Base-by-base conservation (phyloP, 2,797 vertebrate species). In the Peromyscus aztecus region DNA sequence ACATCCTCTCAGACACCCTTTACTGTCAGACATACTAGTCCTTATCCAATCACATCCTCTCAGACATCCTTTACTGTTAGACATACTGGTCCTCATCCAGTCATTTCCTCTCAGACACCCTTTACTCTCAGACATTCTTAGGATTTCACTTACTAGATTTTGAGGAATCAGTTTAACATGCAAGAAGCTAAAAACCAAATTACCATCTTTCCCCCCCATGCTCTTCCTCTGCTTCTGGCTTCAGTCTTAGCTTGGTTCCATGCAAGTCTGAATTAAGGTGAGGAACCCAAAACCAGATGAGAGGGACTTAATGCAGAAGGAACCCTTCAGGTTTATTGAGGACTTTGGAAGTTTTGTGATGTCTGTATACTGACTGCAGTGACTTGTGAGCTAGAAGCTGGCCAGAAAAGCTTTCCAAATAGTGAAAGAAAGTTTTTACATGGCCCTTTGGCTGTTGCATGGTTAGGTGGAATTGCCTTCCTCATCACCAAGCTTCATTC, bases 191-290 rank as follows among this genome's bases (percentile, higher is more conserved):
- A 94, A 78, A 91, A 23, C 17, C 57, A 21, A 89, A 29, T 67
- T 92, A 55, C 69, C 3, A 12, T 90, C 80, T 61, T 86, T 81
- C 3, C 27, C 27, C 4, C 14, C 40, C 40, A 69, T 37, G 6
- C 71, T 81, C 29, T 92, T 90, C 77, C 24, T 84, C 69, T 91
- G 27, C 6, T 76, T 94, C n/a, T 76, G 93, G 73, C 12, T 94
- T 21, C 85, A 89, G 23, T 90, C 16, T 93, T 93, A 92, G 80
- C 49, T 94, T 24, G 69, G 21, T 85, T 90, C 59, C 96, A 92
- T 91, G 61, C 78, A 52, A 92, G 43, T 86, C 43, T 65, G 37
- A 43, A 89, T 83, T 69, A 78, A 90, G 23, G 14, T 57, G 23
- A 90, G 88, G 59, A 80, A 76, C 77, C 17, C 12, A 89, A 89